Base-by-base conservation (phyloP, 2,888 invertebrate species). In the Noctua comes region DNA sequence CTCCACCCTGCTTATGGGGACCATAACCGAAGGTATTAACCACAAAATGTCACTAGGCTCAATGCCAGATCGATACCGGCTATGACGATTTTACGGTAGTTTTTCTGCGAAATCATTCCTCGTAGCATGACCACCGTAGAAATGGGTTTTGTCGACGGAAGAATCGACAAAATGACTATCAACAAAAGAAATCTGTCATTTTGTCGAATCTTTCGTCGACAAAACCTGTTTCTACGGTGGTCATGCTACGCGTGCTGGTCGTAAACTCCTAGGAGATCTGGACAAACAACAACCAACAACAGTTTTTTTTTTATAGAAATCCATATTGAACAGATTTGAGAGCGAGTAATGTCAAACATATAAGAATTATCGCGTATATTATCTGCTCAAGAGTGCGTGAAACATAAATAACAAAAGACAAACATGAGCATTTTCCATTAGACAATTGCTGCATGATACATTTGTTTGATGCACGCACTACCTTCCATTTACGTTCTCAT, bases 351-450 rank as follows among this genome's bases (percentile, higher is more conserved):
- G 54, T 46, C 43, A 27, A 64, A 74, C 13, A 16, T 36, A 54
- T 13, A 43, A 36, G 64, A 82, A 64, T 27, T 24, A 62, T 74
- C 16, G 18, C 24, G 31, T 62, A n/a, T 31, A 59, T 27, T 51
- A 51, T 7, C 43, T 75, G 66, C 1, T 13, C 79, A 77, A 48
- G n/a, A 57, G 40, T 83, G 77, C 77, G 48, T 59, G 31, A n/a
- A 43, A 66, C 31, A 79, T 57, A 40, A 43, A 83, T 57, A 8
- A 77, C 51, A 40, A 51, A 59, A 59, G 48, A 62, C 79, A 71
- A 84, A 79, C 43, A 65, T 36, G 51, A 84, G 18, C 40, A 79
- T 54, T 80, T 80, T 78, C 40, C 31, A 64, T 80, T 77, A 43
- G 21, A 78, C 78, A 64, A 24, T 36, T 40, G 40, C 48, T 64